Base-by-base conservation (phyloP, 2,797 vertebrate genomes). In the Coendou prehensilis region DNA sequence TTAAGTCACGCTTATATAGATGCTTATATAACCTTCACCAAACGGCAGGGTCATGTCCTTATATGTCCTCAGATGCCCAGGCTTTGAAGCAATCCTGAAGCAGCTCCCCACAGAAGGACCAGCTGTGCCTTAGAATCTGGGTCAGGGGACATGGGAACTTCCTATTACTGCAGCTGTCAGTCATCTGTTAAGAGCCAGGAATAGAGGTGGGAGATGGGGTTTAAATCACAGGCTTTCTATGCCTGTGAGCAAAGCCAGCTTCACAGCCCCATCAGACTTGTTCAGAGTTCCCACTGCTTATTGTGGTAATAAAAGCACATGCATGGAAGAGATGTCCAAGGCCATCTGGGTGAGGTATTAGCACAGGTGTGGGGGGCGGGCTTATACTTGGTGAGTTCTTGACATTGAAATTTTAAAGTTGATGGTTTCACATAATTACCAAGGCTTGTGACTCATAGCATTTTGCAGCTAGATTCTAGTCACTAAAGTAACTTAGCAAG, bases 261-360 rank as follows among this genome's bases (percentile, higher is more conserved):
- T 57, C 14, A 0, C 2, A 57, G 54, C 13, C 47, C 15, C 30
- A 50, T n/a, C 41, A n/a, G 41, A 64, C 33, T 57, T 57, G 1
- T 1, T 0, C 30, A 61, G 78, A 9, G 23, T 6, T n/a, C 9
- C 20, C 1, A 0, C 0, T 26, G 17, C n/a, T 13, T 63, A 37
- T 37, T 41, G 33, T 5, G 11, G 6, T 9, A 15, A 22, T 6
- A 4, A 83, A 78, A 90, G 14, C 7, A 0, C 22, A 2, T 6
- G 23, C 45, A 15, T 26, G 20, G 23, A 47, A 1, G 0, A 9
- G 67, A 22, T 18, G 1, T 11, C 23, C 69, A 0, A 14, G 9
- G 11, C 54, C 30, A 26, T 6, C 13, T 6, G 7, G 10, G 8
- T 33, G 4, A 28, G 45, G 2, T 4, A 0, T 33, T 4, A 6